A percentile compares a stretch with the other conserved stretches of the same genome.
These are phyloP conservation scores for Nothura maculosa DNA, from an alignment of 2,797 vertebrate genomes.

Conservation along the genomic window DNA sequence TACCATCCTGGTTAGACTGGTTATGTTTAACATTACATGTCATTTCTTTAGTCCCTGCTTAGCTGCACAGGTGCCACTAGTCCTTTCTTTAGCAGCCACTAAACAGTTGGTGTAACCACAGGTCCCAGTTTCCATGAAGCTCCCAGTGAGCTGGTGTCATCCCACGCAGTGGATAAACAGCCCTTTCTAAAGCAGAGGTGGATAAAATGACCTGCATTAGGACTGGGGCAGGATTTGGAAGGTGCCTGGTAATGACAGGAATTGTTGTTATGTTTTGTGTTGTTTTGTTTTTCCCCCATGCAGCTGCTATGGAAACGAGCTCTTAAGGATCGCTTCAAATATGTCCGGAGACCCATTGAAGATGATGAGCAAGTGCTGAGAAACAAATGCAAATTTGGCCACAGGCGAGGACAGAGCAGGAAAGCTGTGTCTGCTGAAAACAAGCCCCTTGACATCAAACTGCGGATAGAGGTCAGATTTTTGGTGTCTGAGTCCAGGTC, in stretches of 20 bases:
- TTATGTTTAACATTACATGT: neutral
- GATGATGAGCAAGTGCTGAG: slow-evolving; percentile 82
- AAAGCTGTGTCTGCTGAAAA: slow-evolving; percentile 54
- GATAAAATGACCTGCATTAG: neutral
- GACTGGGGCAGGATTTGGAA: neutral
- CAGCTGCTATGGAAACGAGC: slow-evolving; percentile 82
- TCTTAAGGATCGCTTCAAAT: slow-evolving; percentile 84
- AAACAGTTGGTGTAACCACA: neutral
- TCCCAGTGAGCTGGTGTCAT: rapidly evolving
- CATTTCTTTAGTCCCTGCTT: neutral
- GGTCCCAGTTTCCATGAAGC: neutral
- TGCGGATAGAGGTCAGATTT: slow-evolving; percentile 66
- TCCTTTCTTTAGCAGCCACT: neutral
- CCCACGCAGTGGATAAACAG: neutral
- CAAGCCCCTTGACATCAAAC: slow-evolving; percentile 19
- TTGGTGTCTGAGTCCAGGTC: neutral
- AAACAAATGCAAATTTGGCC: slow-evolving; percentile 82
- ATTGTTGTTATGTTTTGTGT: rapidly evolving
- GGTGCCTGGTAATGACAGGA: neutral
- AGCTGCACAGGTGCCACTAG: neutral
- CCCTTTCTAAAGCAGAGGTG: neutral
- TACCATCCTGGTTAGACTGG: neutral
- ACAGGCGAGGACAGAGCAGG: slow-evolving; percentile 75
- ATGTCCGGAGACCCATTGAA: slow-evolving; percentile 79
- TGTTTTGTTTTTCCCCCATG: neutral